Base-by-base conservation (phyloP, 2,888 invertebrate species). In the Drosophila anomelani region DNA sequence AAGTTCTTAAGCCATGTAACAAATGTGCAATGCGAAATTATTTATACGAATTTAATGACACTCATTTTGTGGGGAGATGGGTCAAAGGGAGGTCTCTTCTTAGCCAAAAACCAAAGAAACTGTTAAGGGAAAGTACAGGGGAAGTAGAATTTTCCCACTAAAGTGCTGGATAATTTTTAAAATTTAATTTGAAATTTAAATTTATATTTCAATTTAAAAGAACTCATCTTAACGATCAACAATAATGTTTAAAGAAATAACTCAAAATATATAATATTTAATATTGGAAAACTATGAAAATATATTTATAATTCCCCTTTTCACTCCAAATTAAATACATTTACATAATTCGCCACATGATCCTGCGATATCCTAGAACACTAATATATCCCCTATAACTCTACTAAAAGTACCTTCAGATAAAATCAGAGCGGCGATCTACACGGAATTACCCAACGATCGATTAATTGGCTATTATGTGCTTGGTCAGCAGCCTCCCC, bases 401-500 rank as follows among this genome's bases (percentile, higher is more conserved):
- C 6, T 15, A 5, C 57, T 23, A 47, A 47, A 47, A 26, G 26
- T 5, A 9, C 39, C 29, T 34, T 10, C 5, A 23, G 34, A 62
- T 51, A 29, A 32, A 53, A 66, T 60, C 46, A 47, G 61, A 46
- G 55, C 55, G 12, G 9, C 15, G 3, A 44, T n/a, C 34, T 13
- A 41, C 29, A 6, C 7, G n/a, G n/a, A 20, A 68, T 49, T 56
- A 26, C 15, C 36, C 4, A 56, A 68, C 68, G 70, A 69, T 70
- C 70, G 58, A 69, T 69, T 69, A 69, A 69, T 69, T 70, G 57
- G 57, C 58, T n/a, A 58, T 69, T 69, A 58, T 70, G 39, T 17
- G 26, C 46, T 26, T 66, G 67, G 69, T 47, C 67, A 67, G 29
- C 67, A 54, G 67, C 66, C 67, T 49, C 39, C 41, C 41, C n/a